These are phyloP conservation scores for Mimumesa dahlbomi DNA, from an alignment of 2,888 invertebrate species.

Conservation along the genomic window DNA sequence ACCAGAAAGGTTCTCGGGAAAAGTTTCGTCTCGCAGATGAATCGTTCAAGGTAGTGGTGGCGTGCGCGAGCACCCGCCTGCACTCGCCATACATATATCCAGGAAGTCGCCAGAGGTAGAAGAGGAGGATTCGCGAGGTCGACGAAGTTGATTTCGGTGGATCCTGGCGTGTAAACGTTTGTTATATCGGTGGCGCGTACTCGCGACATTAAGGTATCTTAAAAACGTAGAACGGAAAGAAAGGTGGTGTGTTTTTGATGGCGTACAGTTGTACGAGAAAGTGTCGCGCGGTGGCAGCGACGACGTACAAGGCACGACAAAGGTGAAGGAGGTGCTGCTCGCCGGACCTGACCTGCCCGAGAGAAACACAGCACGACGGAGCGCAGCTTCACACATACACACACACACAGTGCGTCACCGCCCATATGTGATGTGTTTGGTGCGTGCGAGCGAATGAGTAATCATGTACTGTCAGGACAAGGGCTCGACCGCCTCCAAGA, in stretches of 20 bases:
- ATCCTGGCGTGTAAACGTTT: constrained; percentile 13
- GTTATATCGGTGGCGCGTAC: constrained; percentile 34
- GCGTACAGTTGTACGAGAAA: constrained; percentile 43
- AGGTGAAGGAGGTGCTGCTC: constrained; percentile 61
- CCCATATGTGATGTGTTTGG: constrained; percentile 75
- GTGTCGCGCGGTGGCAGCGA: constrained; percentile 58
- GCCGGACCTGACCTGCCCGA: constrained; percentile 61
- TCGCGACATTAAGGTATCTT: constrained; percentile 28
- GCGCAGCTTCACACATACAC: constrained; percentile 38
- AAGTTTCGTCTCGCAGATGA: constrained; percentile 60
- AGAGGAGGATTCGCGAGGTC: constrained; percentile 15
- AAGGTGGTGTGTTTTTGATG: constrained; percentile 57
- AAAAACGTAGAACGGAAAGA: constrained; percentile 33
- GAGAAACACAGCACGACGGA: constrained; percentile 47
- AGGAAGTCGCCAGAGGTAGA: constrained; percentile 26
- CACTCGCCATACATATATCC: no score
- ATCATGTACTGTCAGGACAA: constrained; percentile 79
- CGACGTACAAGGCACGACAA: constrained; percentile 54
- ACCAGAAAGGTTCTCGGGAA: constrained; percentile 41
- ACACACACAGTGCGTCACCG: constrained; percentile 65
- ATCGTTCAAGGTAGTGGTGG: constrained; percentile 59
- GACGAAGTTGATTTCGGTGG: constrained; percentile 14
- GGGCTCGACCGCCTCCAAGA: constrained; percentile 76
- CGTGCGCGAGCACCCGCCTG: constrained; percentile 63
- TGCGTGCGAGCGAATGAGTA: constrained; percentile 74